phyloP scores from a whole-genome alignment of 2,797 vertebrate species.

The Pyrocephalus nanus region DNA sequence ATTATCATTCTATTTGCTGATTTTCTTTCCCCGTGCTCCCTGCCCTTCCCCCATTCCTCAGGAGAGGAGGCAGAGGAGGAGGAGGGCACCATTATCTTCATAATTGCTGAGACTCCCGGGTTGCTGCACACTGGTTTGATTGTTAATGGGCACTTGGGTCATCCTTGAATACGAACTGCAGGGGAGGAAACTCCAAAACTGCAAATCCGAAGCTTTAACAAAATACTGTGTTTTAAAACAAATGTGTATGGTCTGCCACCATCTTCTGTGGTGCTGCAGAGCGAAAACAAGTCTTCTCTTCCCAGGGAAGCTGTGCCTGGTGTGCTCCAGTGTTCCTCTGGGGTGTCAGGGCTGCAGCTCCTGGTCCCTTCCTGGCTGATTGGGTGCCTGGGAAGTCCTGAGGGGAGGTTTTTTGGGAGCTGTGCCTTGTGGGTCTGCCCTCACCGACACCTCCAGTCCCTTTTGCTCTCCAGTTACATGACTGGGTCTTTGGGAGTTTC shows the following conservation, averaged over 20 bases:
- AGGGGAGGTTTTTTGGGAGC: background rate
- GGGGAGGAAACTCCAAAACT: conserved; percentile 61
- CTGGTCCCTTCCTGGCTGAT: background rate
- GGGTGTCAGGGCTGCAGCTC: background rate
- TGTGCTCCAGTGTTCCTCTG: background rate
- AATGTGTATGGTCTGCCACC: background rate
- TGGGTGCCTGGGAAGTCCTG: background rate
- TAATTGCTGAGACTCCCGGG: conserved; percentile 72
- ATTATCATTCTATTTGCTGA: conserved; percentile 61
- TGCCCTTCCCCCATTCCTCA: conserved; percentile 31
- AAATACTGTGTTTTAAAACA: background rate
- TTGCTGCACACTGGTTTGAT: conserved; percentile 71
- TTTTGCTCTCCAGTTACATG: accelerated
- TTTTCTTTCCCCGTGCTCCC: conserved; percentile 30
- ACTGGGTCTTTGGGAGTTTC: background rate
- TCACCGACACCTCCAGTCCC: accelerated
- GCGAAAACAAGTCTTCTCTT: background rate
- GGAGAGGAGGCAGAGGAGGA: conserved; percentile 54
- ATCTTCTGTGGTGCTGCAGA: background rate
- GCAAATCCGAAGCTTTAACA: conserved; percentile 35
- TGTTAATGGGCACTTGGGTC: conserved; percentile 74
- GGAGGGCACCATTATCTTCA: conserved; percentile 69
- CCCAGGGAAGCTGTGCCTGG: background rate
- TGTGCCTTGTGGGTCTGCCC: background rate
- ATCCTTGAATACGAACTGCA: conserved; percentile 69